A percentile compares a stretch with the other conserved stretches of the same genome.
phyloP scores from a whole-genome alignment of 2,888 invertebrate genomes.

The Myopa testacea region DNA sequence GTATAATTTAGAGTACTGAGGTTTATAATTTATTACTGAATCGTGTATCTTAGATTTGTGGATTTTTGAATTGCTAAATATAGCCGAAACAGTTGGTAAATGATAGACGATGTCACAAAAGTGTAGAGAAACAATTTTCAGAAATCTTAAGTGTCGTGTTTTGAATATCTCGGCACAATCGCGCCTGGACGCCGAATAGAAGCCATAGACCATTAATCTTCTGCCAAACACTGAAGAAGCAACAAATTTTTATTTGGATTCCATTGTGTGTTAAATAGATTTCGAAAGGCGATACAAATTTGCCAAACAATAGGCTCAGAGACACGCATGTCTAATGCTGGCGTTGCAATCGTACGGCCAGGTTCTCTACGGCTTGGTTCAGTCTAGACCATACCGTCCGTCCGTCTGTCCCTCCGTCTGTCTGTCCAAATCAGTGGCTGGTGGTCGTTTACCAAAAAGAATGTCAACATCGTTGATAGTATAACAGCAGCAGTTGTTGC shows the following conservation, averaged over 20 bases:
- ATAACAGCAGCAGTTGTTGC: conserved; percentile 49
- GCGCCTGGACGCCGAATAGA: too few species aligned
- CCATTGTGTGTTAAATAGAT: conserved; percentile 68
- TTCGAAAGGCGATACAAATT: conserved; percentile 66
- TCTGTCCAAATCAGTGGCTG: conserved; percentile 23
- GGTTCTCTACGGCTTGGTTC: neutral
- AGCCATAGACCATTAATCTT: conserved; percentile 17
- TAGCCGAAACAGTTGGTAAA: too few species aligned
- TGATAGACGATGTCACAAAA: too few species aligned
- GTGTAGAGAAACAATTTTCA: too few species aligned
- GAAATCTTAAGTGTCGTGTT: too few species aligned
- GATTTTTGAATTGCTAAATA: too few species aligned
- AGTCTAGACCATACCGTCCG: neutral
- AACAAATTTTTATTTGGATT: conserved; percentile 60
- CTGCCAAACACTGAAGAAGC: conserved; percentile 60
- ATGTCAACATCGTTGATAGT: conserved; percentile 34
- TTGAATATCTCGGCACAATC: too few species aligned
- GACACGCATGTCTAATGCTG: conserved; percentile 19
- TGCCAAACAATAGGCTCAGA: conserved; percentile 52
- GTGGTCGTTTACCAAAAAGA: conserved; percentile 34
- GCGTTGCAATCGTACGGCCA: neutral
- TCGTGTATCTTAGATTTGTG: too few species aligned
- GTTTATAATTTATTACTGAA: too few species aligned
- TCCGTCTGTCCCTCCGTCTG: conserved; percentile 5
- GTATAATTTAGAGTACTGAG: too few species aligned